Evolutionary conservation across 2,113 vertebrate species (phyloP), one percentile per base, ranked within the genome.

Genomic region (Hemicordylus capensis): DNA sequence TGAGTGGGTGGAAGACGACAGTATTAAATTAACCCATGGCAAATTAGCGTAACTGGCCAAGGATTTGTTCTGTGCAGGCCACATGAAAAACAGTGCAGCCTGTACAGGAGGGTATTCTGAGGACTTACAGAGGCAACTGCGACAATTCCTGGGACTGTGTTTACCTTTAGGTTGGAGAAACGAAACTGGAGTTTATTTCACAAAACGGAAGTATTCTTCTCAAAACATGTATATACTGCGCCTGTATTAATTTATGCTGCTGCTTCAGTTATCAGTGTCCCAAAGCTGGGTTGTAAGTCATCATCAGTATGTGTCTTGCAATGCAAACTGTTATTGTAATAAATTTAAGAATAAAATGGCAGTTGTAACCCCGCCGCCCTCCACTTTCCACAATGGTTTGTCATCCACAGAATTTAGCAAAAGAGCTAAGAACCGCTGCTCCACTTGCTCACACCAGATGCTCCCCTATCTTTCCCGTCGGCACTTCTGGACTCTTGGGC

Each of bases 251-350:
- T 92, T 93, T 94, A 95, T 90, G 94, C 84, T 51, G 87, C 89
- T 93, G 90, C 83, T 95, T 95, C 92, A 92, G 88, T 94, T 93
- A 92, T 90, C 90, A 94, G 93, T 95, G 91, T 94, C 95, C 87
- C 89, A 93, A n/a, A 94, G 91, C 92, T 93, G 91, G 75, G 93
- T 22, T 94, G 90, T 95, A 90, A 93, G 90, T 92, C 89, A 92
- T n/a, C n/a, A n/a, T 94, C 91, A 93, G 88, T 94, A 94, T 94
- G 94, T 95, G 93, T 92, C 94, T 96, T 95, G 91, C 94, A 91
- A 90, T 93, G 93, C 96, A 91, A 95, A 94, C 88, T 93, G 84
- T 94, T 91, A 93, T 80, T 95, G 91, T 93, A 95, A 93, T 92
- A 96, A 95, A 93, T 94, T 93, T 93, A 94, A 92, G 70, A 91